phyloP scores from a whole-genome alignment of 1,140 invertebrate genomes.

The Trinorchestia longiramus region DNA sequence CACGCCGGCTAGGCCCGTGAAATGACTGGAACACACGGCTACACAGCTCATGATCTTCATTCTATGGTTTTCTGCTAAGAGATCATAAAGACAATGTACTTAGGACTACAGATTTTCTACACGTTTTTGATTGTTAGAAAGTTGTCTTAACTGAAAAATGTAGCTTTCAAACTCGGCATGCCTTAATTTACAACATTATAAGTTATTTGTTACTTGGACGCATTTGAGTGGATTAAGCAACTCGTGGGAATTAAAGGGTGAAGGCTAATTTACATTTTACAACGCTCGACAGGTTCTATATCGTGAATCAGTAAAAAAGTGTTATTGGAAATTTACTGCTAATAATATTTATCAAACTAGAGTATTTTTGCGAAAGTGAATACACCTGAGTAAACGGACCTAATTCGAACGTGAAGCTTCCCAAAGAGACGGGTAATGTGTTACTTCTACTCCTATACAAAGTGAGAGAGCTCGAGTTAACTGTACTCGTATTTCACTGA shows the following conservation, averaged over 20 bases:
- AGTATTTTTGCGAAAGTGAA: background rate
- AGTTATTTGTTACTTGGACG: background rate
- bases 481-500: too few species aligned
- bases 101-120: too few species aligned
- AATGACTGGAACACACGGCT: background rate
- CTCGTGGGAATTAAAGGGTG: background rate
- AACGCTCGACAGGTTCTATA: background rate
- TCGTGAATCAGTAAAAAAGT: background rate
- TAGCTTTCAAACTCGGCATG: background rate
- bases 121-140: background rate
- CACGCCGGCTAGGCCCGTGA: background rate
- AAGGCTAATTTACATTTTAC: background rate
- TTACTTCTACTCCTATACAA: background rate
- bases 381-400: background rate
- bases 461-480: background rate
- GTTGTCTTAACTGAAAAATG: background rate
- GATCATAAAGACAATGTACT: background rate
- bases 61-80: background rate
- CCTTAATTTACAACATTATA: background rate
- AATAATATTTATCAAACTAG: background rate
- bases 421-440: background rate
- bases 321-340: background rate
- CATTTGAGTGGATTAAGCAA: too few species aligned
- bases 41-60: background rate
- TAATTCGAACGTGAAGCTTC: background rate